Conservation (phyloP, 2,888 invertebrate genomes). For the Branchinecta sandiegonensis region DNA sequence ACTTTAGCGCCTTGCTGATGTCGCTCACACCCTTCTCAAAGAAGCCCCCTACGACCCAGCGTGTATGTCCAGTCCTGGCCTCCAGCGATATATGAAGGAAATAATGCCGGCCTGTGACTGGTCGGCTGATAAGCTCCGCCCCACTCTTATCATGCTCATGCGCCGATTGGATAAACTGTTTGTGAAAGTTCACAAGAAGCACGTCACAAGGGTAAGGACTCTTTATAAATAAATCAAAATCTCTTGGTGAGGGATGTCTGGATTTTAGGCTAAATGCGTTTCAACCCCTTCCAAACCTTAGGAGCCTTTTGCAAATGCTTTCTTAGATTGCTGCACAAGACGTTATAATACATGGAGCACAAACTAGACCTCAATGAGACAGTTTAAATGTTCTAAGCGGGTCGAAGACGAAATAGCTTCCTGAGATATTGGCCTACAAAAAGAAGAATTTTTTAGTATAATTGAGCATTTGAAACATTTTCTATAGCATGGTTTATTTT, state of each 20-base stretch:
- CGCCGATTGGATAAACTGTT: slow-evolving; percentile 91
- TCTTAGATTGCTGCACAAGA: too few relatives aligned
- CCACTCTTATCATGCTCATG: slow-evolving; percentile 78
- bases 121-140: slow-evolving; percentile 79
- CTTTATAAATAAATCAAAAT: not conserved
- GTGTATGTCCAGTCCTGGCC: slow-evolving; percentile 87
- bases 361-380: too few relatives aligned
- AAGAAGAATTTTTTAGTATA: not conserved
- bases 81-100: slow-evolving; percentile 81
- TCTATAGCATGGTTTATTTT: not conserved
- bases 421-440: too few relatives aligned
- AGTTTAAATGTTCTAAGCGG: too few relatives aligned
- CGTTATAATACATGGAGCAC: too few relatives aligned
- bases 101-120: slow-evolving; percentile 91
- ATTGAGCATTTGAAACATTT: slow-evolving; percentile 28
- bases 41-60: slow-evolving; percentile 94
- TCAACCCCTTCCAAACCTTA: not conserved
- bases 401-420: too few relatives aligned
- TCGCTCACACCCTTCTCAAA: slow-evolving; percentile 90
- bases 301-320: too few relatives aligned
- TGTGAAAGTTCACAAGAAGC: slow-evolving; percentile 89
- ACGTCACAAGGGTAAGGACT: slow-evolving; percentile 57
- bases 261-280: not conserved
- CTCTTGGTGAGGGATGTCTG: slow-evolving; percentile 18
- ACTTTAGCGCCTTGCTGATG: slow-evolving; percentile 74